These are phyloP conservation scores for Silvanus unidentatus DNA, from an alignment of 2,888 invertebrate genomes.

Conservation along the genomic window DNA sequence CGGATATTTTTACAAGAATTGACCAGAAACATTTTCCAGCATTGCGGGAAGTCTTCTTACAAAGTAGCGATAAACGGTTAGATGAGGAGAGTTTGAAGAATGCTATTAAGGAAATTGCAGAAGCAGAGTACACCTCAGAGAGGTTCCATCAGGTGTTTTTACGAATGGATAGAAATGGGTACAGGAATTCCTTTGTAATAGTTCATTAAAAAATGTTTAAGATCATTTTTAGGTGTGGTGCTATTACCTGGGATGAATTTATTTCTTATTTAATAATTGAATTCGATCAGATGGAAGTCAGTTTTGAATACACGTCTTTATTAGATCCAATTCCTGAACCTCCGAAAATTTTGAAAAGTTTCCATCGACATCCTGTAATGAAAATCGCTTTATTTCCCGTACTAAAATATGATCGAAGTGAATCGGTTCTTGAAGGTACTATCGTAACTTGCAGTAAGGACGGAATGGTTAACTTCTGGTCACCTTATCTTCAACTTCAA, in stretches of 20 bases:
- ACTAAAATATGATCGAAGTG: conserved; percentile 52
- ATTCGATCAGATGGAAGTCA: conserved; percentile 61
- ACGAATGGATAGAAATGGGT: conserved; percentile 49
- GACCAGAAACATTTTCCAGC: too few species aligned
- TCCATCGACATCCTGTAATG: conserved; percentile 64
- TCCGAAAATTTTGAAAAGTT: conserved; percentile 56
- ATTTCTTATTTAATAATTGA: conserved; percentile 70
- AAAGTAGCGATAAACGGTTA: neutral
- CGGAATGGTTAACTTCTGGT: conserved; percentile 74
- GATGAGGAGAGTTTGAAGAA: conserved; percentile 44
- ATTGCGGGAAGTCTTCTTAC: too few species aligned
- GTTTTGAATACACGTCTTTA: conserved; percentile 56
- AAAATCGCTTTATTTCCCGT: conserved; percentile 60
- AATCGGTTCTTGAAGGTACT: conserved; percentile 58
- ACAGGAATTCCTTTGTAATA: conserved; percentile 10
- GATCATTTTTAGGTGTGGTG: too few species aligned
- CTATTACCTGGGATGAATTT: conserved; percentile 68
- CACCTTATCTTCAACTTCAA: conserved; percentile 60
- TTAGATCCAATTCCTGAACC: conserved; percentile 58
- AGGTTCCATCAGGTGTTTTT: conserved; percentile 18
- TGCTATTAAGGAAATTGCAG: conserved; percentile 14
- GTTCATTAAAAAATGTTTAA: too few species aligned
- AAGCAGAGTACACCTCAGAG: neutral
- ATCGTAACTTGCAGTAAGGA: conserved; percentile 73
- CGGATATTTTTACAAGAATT: too few species aligned